A percentile compares a stretch with the other conserved stretches of the same genome.
These are phyloP conservation scores for Pyxicephalus adspersus DNA, from an alignment of 2,113 vertebrate genomes.

Conservation along the genomic window DNA sequence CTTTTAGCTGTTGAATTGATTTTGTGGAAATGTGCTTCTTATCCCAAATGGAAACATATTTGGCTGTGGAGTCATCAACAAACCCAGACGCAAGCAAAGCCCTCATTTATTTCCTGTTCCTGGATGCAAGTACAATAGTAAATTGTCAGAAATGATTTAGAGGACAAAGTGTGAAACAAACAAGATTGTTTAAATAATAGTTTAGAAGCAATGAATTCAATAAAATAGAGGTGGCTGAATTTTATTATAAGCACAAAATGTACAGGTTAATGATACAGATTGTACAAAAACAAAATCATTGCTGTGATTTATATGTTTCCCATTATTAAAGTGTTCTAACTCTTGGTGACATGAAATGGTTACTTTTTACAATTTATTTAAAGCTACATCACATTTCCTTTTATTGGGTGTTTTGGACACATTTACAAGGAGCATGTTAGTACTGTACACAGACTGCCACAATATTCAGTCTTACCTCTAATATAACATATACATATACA, in stretches of 20 bases:
- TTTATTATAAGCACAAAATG: neutral
- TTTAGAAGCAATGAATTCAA: neutral
- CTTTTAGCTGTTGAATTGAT: too few relatives aligned
- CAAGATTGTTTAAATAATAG: slow-evolving; percentile 1
- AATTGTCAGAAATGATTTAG: neutral
- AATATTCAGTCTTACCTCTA: too few relatives aligned
- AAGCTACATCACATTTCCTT: neutral
- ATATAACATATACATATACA: too few relatives aligned
- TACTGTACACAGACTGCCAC: too few relatives aligned
- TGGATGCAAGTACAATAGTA: slow-evolving; percentile 13
- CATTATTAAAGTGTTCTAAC: neutral
- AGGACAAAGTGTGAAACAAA: slow-evolving; percentile 31
- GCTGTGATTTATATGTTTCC: neutral
- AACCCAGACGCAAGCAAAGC: neutral
- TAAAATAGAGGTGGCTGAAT: neutral
- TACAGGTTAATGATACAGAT: neutral
- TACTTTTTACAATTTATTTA: neutral
- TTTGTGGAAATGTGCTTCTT: too few relatives aligned
- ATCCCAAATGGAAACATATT: slow-evolving; percentile 1
- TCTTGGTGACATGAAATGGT: too few relatives aligned
- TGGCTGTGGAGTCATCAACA: neutral
- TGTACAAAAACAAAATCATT: neutral
- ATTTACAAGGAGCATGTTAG: neutral
- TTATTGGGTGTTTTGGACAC: neutral
- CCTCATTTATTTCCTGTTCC: slow-evolving; percentile 13